Base-by-base conservation (phyloP, 2,797 vertebrate species). In the Chromobotia macracanthus region DNA sequence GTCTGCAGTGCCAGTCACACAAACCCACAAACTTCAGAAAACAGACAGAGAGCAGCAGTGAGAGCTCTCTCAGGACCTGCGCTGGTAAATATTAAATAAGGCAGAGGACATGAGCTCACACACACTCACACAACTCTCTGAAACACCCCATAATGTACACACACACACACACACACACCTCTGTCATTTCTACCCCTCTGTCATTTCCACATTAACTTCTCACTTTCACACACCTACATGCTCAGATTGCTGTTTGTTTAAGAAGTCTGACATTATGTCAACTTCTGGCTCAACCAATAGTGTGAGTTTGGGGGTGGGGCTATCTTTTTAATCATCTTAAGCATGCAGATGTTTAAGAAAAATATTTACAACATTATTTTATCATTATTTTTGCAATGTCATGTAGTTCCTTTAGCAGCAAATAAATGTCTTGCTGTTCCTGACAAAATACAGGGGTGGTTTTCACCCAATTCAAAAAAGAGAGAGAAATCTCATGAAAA, bases 51-150 rank as follows among this genome's bases (percentile, higher is more conserved):
- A 18, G 5, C 38, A 64, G 28, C 48, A 77, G 74, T 12, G 51
- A 66, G 73, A n/a, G 25, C 35, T 70, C 69, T 75, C 53, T 11
- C 63, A 48, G 70, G 70, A 74, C 63, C 69, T 15, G 31, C 68
- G 3, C 65, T 75, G 76, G 80, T 87, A 87, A 86, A 86, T 88
- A 86, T 80, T 85, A 75, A 80, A 84, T 81, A 86, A 77, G 72
- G 78, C 15, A 7, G 61, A 81, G 84, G 75, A 77, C 61, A 75
- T 21, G 58, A 31, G 31, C 5, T 31, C 25, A 44, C 82, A 38
- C 35, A 61, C 38, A 65, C 65, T 51, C 74, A 56, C 79, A 81
- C 56, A 53, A 23, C 73, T 41, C 11, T 28, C 74, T 50, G 56
- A 23, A 11, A 8, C 50, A 44, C 10, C 9, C 35, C 3, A 44